Evolutionary conservation across 2,888 invertebrate genomes (phyloP).

Genomic region (Notodonta ziczac): DNA sequence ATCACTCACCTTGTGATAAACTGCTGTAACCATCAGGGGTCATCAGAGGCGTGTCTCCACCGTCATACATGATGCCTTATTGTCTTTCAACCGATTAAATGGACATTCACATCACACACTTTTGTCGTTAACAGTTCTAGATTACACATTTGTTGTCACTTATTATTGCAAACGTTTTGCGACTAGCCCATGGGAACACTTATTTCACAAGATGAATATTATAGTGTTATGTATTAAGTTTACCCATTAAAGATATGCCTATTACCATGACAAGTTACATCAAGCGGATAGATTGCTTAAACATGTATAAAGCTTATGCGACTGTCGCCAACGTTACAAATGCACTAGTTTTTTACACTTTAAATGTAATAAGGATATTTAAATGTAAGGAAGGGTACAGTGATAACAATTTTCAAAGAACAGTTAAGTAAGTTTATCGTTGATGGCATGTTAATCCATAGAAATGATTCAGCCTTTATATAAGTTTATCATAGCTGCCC

Average conservation of each 20-base stretch:
- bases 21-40: slow-evolving; percentile 79
- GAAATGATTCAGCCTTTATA: slow-evolving; percentile 21
- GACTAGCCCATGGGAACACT: too few relatives aligned
- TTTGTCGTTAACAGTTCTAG: neutral
- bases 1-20: slow-evolving; percentile 67
- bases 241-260: too few relatives aligned
- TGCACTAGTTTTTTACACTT: too few relatives aligned
- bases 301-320: too few relatives aligned
- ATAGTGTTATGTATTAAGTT: too few relatives aligned
- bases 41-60: slow-evolving; percentile 75
- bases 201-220: too few relatives aligned
- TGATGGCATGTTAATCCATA: slow-evolving; percentile 23
- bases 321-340: too few relatives aligned
- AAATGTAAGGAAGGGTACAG: neutral
- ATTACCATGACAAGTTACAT: too few relatives aligned
- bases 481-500: slow-evolving; percentile 41
- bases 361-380: too few relatives aligned
- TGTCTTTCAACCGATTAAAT: neutral
- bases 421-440: slow-evolving; percentile 26
- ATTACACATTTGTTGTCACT: neutral
- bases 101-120: slow-evolving; percentile 25
- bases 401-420: slow-evolving; percentile 22
- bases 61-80: slow-evolving; percentile 57
- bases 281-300: too few relatives aligned
- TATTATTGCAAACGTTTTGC: neutral